Evolutionary conservation across 2,888 invertebrate species (phyloP).

Genomic region (Dolomedes plantarius): DNA sequence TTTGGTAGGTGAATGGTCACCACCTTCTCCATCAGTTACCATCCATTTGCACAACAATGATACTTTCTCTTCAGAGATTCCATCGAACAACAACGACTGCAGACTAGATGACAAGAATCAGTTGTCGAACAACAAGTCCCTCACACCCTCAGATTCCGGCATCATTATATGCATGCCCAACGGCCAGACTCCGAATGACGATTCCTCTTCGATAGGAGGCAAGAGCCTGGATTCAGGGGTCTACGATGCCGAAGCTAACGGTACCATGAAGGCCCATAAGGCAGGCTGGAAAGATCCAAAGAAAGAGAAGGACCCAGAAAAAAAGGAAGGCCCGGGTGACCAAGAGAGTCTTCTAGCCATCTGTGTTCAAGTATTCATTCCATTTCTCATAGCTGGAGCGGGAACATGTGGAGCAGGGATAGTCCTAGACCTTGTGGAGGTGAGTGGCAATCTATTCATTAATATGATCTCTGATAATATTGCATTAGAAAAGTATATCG

Average conservation of each 20-base stretch:
- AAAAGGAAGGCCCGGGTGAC: neutral
- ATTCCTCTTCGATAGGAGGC: conserved; percentile 26
- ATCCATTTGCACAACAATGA: neutral
- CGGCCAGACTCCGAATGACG: conserved; percentile 17
- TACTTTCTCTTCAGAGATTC: neutral
- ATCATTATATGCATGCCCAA: conserved; percentile 37
- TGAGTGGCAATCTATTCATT: too few species aligned
- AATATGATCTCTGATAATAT: too few species aligned
- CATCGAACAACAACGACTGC: conserved; percentile 7
- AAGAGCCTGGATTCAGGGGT: conserved; percentile 62
- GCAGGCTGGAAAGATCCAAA: neutral
- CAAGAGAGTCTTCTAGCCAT: conserved; percentile 80
- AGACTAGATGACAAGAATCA: conserved; percentile 29
- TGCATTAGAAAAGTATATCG: too few species aligned
- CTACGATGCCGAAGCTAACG: conserved; percentile 10
- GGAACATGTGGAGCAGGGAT: conserved; percentile 94
- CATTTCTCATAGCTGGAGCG: conserved; percentile 91
- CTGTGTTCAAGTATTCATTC: conserved; percentile 85
- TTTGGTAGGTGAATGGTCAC: conserved; percentile 19
- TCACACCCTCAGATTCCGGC: conserved; percentile 49
- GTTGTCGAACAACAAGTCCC: neutral
- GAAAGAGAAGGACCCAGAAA: neutral
- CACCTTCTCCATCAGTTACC: conserved; percentile 25
- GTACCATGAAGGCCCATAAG: conserved; percentile 1
- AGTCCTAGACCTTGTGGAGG: conserved; percentile 84